Evolutionary conservation across 2,113 vertebrate species (phyloP), one percentile per base, ranked within the genome.

Genomic region (Carlito syrichta): DNA sequence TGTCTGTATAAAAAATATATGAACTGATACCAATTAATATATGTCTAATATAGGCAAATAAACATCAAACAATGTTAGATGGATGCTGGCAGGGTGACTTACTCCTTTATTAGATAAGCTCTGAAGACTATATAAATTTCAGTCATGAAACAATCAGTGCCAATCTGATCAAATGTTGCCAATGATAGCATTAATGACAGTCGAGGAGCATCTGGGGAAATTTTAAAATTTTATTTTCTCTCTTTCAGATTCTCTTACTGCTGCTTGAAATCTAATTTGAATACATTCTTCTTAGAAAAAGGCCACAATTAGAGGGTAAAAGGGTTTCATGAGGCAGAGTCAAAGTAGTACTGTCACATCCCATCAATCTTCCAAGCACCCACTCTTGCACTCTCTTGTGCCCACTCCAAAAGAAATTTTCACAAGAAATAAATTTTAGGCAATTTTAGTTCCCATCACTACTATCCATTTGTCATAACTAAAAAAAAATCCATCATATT

Each of bases 401-500:
- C 43, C 60, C 12, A 8, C 27, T 93, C 74, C 62, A 94, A 68
- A 20, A 94, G 32, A 93, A 63, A 40, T 62, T n/a, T 50, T 86
- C 84, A 94, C 9, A 1, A 12, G 74, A 96, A 92, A 83, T n/a
- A 38, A 94, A 27, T 86, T 87, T 90, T 48, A 48, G 91, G 82
- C 56, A 79, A 23, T 90, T 97, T 79, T 35, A 77, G 16, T 56
- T 97, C 86, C 40, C 17, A 76, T 86, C 40, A 89, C 13, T 95
- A n/a, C 66, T 48, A 74, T 84, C 82, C 78, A 84, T 23, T 96
- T 85, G 86, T n/a, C 62, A 77, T 50, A 93, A 89, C 38, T 96
- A 71, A 63, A 96, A 92, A 66, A 86, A 90, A 91, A 25, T 74
- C 74, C 81, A 81, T 79, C 95, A 69, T 69, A 56, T 92, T 97